Evolutionary conservation across 1,140 invertebrate species (phyloP).

Genomic region (Habropoda laboriosa): DNA sequence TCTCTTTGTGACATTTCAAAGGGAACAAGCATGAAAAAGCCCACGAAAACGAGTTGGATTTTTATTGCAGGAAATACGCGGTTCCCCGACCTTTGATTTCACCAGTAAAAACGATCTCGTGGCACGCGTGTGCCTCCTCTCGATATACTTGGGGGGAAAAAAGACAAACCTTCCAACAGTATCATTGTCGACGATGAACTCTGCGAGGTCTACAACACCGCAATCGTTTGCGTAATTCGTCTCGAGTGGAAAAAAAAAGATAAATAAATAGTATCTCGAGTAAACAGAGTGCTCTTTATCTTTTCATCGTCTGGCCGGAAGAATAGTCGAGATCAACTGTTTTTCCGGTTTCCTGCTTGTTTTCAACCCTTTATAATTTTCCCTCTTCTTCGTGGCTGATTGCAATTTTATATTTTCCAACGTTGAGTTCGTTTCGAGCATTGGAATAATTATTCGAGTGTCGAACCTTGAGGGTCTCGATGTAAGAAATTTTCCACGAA

Average conservation of each 20-base stretch:
- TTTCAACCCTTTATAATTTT: background rate
- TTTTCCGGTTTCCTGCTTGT: background rate
- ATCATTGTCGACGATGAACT: background rate
- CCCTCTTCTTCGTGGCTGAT: background rate
- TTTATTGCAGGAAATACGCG: constrained; percentile 36
- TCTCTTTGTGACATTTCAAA: no score
- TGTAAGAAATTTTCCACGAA: no score
- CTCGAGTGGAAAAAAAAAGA: constrained; percentile 8
- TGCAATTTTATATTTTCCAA: no score
- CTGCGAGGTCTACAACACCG: background rate
- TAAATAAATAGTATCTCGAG: constrained; percentile 25
- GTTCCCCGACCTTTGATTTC: constrained; percentile 22
- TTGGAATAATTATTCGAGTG: no score
- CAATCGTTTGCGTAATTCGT: constrained; percentile 13
- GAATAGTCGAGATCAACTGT: background rate
- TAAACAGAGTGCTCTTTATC: constrained; percentile 28
- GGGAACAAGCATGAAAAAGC: background rate
- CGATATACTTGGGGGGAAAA: background rate
- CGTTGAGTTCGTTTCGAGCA: no score
- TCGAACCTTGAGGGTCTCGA: no score
- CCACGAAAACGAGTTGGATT: background rate
- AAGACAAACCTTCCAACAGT: background rate
- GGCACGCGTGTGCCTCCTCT: constrained; percentile 25
- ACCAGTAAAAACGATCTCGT: background rate
- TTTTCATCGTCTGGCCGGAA: background rate